These are phyloP conservation scores for Anticlea derivata DNA, from an alignment of 2,888 invertebrate genomes.

Conservation along the genomic window DNA sequence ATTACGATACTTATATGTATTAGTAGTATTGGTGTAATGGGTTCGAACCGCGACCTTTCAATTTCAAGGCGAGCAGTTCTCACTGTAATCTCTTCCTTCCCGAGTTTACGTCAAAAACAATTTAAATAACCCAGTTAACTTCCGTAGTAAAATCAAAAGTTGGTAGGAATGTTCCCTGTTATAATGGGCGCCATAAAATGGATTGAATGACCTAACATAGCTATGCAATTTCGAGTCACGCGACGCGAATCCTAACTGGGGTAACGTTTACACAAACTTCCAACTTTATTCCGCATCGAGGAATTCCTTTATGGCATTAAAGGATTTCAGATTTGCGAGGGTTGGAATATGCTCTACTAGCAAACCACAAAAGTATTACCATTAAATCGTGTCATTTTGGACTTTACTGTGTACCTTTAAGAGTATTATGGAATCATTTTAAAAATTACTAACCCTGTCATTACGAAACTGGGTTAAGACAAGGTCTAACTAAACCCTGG, in stretches of 20 bases:
- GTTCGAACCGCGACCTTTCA: too few species aligned
- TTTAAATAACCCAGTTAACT: constrained; percentile 14
- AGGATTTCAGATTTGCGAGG: background rate
- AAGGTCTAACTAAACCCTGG: too few species aligned
- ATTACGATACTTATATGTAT: too few species aligned
- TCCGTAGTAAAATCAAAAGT: constrained; percentile 16
- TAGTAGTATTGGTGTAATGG: too few species aligned
- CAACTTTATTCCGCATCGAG: background rate
- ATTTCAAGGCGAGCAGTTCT: too few species aligned
- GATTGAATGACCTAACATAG: constrained; percentile 13
- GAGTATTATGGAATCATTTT: too few species aligned
- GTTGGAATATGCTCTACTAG: too few species aligned
- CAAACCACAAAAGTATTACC: too few species aligned
- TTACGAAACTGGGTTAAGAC: too few species aligned
- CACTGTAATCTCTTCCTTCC: background rate
- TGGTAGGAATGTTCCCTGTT: constrained; percentile 9
- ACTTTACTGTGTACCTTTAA: too few species aligned
- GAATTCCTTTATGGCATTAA: background rate
- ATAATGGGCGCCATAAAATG: constrained; percentile 18
- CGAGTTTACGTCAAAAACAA: constrained; percentile 8
- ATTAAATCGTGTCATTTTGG: too few species aligned
- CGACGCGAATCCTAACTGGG: constrained; percentile 11
- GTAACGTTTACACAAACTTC: constrained; percentile 1
- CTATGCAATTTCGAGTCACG: constrained; percentile 22
- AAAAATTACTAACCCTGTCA: too few species aligned